Evolutionary conservation across 2,113 vertebrate species (phyloP).

Genomic region (Nestor notabilis): DNA sequence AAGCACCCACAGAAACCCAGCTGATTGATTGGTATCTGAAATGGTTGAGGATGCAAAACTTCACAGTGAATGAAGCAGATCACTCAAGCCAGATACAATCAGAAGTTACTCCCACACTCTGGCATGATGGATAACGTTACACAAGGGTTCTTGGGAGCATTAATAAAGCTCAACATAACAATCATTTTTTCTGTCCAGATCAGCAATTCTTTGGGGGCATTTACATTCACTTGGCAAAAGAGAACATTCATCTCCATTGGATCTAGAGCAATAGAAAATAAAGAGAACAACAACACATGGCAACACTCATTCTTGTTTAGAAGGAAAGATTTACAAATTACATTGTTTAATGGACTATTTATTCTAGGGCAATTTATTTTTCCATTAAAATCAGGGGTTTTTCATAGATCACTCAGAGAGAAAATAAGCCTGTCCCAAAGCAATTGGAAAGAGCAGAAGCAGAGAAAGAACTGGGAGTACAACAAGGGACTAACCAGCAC

Average conservation of each 20-base stretch:
- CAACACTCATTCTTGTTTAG: neutral
- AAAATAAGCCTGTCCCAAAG: neutral
- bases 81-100: neutral
- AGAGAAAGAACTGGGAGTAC: neutral
- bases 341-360: neutral
- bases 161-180: neutral
- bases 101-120: neutral
- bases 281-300: neutral
- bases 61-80: neutral
- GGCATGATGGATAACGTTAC: neutral
- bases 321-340: neutral
- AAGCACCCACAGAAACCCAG: neutral
- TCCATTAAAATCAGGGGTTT: neutral
- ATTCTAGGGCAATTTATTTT: neutral
- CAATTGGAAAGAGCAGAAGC: neutral
- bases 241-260: neutral
- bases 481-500: neutral
- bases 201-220: neutral
- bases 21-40: fast-evolving
- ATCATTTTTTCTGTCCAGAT: neutral
- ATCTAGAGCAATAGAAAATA: neutral
- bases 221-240: neutral
- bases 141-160: neutral
- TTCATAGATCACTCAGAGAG: neutral
- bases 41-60: neutral